Evolutionary conservation across 2,888 invertebrate species (phyloP).

Genomic region (Plusia festucae): DNA sequence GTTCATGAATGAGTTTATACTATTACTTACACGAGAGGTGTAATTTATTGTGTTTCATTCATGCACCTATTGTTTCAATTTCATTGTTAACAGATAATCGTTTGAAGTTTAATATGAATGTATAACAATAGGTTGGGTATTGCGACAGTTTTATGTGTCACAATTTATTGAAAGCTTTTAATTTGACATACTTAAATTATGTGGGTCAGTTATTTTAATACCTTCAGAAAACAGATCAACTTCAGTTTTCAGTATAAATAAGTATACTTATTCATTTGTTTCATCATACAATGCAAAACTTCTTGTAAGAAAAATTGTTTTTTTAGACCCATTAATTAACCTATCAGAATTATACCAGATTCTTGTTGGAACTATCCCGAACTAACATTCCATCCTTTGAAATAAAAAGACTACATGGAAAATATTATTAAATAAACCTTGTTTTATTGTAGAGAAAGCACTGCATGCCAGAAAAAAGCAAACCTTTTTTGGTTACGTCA

Average conservation of each 20-base stretch:
- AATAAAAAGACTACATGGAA: no score
- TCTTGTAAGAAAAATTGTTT: no score
- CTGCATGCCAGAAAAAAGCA: background rate
- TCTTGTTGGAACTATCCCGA: no score
- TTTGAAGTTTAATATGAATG: constrained; percentile 36
- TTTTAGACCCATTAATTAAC: no score
- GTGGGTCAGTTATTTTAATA: background rate
- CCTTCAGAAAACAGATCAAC: no score
- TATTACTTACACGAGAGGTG: constrained; percentile 63
- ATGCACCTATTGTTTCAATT: constrained; percentile 54
- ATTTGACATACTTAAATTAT: background rate
- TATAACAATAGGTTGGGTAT: constrained; percentile 34
- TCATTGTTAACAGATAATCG: constrained; percentile 53
- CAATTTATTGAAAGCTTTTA: background rate
- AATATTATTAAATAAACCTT: constrained; percentile 9
- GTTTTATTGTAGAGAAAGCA: background rate
- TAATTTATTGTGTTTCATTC: constrained; percentile 59
- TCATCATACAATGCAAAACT: no score
- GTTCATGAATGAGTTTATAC: constrained; percentile 61
- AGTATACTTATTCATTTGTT: no score
- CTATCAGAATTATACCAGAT: no score
- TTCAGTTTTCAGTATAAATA: no score
- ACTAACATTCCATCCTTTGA: no score
- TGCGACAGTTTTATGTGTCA: constrained; percentile 3
- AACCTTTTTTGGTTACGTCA: constrained; percentile 37